A percentile compares a stretch with the other conserved stretches of the same genome.
These are phyloP conservation scores for Microctonus hyperodae DNA, from an alignment of 2,888 invertebrate genomes.

Conservation along the genomic window DNA sequence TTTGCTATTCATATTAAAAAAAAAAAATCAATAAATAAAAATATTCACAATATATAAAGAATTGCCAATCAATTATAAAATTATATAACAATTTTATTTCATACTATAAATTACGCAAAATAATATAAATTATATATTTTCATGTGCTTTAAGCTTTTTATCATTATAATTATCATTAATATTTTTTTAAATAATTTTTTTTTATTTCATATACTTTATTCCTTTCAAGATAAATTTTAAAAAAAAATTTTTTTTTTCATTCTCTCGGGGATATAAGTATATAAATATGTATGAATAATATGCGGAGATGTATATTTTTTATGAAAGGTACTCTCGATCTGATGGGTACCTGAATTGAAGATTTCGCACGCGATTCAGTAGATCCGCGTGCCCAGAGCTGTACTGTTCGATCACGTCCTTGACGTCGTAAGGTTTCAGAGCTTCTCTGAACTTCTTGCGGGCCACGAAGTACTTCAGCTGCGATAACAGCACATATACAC, in stretches of 20 bases:
- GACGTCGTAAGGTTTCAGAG: constrained; percentile 91
- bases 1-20: neutral
- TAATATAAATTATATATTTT: neutral
- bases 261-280: constrained; percentile 13
- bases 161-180: too few species aligned
- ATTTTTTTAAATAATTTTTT: neutral
- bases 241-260: constrained; percentile 4
- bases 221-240: neutral
- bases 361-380: constrained; percentile 86
- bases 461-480: constrained; percentile 89
- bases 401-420: constrained; percentile 95
- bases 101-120: neutral
- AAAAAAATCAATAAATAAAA: neutral
- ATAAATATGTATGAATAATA: neutral
- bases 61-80: neutral
- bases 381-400: constrained; percentile 86
- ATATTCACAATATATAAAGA: neutral
- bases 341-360: constrained; percentile 77
- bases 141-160: constrained; percentile 10
- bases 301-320: neutral
- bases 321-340: constrained; percentile 35
- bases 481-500: constrained; percentile 43
- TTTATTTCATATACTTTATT: neutral
- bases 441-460: constrained; percentile 90
- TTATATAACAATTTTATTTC: neutral